Percentiles rank a stretch among this genome's conserved stretches.
Conservation (phyloP, 2,113 vertebrate species). For the Podocnemis expansa region DNA sequence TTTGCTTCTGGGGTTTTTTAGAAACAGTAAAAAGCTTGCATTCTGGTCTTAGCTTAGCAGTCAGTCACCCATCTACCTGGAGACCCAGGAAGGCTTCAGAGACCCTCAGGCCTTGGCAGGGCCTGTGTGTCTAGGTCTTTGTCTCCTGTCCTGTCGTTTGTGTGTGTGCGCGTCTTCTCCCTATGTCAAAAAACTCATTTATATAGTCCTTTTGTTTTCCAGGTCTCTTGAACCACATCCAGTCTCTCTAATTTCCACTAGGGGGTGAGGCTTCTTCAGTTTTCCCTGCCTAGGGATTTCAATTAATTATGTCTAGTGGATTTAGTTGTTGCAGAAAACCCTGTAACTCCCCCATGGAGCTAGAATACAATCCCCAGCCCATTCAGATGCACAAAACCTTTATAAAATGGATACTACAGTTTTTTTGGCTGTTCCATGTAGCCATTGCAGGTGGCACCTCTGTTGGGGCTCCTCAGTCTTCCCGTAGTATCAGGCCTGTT, state of each 20-base stretch:
- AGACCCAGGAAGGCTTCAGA: background rate
- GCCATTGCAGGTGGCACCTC: background rate
- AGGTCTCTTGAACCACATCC: background rate
- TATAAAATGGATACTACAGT: background rate
- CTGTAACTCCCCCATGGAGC: background rate
- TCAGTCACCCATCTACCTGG: background rate
- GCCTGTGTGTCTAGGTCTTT: background rate
- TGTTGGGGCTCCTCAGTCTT: background rate
- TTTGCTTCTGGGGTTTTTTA: background rate
- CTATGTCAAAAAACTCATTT: background rate
- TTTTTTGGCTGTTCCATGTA: background rate
- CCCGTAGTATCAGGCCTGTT: background rate
- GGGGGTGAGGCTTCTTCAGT: background rate
- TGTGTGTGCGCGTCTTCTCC: background rate
- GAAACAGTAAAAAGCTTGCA: background rate
- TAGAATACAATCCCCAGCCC: background rate
- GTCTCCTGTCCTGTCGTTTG: background rate
- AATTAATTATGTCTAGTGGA: background rate
- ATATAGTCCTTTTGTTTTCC: too few relatives aligned
- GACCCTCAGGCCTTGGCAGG: background rate
- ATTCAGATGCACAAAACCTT: too few relatives aligned
- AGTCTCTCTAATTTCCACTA: background rate
- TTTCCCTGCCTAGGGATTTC: background rate
- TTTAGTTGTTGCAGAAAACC: background rate
- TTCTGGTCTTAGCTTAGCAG: background rate